These are phyloP conservation scores for Oscheius onirici DNA, from an alignment of 2,888 invertebrate species.

Conservation along the genomic window DNA sequence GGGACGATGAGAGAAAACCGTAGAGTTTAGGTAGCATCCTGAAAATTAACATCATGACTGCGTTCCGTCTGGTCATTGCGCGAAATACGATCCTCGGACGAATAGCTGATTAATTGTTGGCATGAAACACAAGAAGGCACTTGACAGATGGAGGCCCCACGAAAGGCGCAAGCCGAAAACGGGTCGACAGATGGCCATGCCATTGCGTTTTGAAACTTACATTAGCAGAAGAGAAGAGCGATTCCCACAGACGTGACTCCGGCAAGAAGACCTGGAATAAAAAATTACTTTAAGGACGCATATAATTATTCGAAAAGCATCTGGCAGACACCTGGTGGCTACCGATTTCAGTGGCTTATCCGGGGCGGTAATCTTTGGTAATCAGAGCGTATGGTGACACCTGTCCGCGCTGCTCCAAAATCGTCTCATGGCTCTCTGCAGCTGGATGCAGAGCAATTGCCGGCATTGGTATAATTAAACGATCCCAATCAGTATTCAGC, in stretches of 20 bases:
- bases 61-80: neutral
- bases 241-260: neutral
- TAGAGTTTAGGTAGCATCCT: neutral
- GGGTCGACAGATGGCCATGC: conserved; percentile 13
- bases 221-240: conserved; percentile 18
- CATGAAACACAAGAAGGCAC: conserved; percentile 32
- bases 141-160: conserved; percentile 28
- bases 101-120: conserved; percentile 34
- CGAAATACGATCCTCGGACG: conserved; percentile 30
- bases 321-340: conserved; percentile 19
- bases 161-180: conserved; percentile 15
- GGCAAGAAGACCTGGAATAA: conserved; percentile 2
- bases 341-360: conserved; percentile 29
- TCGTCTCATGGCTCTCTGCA: neutral
- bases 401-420: conserved; percentile 19
- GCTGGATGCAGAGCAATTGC: conserved; percentile 14
- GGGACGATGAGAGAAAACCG: conserved; percentile 4
- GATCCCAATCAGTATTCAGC: conserved; percentile 37
- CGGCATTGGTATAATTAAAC: conserved; percentile 33
- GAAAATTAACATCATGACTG: too few relatives aligned
- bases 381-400: conserved; percentile 28
- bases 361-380: conserved; percentile 33
- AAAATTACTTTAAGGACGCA: neutral
- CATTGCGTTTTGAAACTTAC: conserved; percentile 6
- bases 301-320: conserved; percentile 17